Percentiles rank a stretch among this genome's conserved stretches.
These are phyloP conservation scores for Cyanistes caeruleus DNA, from an alignment of 2,113 vertebrate genomes.

Conservation along the genomic window DNA sequence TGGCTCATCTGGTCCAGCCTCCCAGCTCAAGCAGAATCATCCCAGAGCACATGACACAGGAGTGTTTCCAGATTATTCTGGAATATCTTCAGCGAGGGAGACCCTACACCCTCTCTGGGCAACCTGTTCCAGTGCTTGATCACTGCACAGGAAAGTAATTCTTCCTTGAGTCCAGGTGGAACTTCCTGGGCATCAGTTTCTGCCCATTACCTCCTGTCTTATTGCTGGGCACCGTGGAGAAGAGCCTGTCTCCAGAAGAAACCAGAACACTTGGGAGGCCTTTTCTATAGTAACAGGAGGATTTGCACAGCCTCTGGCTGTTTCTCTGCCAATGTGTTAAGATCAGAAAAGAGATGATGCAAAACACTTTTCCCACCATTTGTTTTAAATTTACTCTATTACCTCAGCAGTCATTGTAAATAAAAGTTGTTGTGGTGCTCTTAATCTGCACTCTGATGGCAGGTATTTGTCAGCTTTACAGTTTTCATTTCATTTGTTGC, in stretches of 20 bases:
- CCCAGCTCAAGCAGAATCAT: not conserved
- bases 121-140: not conserved
- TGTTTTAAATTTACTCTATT: not conserved
- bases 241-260: not conserved
- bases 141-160: not conserved
- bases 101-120: not conserved
- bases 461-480: not conserved
- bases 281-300: not conserved
- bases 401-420: not conserved
- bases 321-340: not conserved
- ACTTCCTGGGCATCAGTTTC: not conserved
- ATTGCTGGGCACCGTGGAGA: not conserved
- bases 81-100: not conserved
- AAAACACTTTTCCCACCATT: not conserved
- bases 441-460: not conserved
- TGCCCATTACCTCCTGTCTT: not conserved
- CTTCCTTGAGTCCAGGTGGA: not conserved
- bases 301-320: not conserved
- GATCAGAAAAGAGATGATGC: not conserved
- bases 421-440: not conserved
- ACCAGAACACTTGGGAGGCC: rapidly evolving
- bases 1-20: not conserved
- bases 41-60: not conserved
- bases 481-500: not conserved
- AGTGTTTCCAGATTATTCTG: not conserved